Evolutionary conservation across 2,888 invertebrate genomes (phyloP).

Genomic region (Plusia festucae): DNA sequence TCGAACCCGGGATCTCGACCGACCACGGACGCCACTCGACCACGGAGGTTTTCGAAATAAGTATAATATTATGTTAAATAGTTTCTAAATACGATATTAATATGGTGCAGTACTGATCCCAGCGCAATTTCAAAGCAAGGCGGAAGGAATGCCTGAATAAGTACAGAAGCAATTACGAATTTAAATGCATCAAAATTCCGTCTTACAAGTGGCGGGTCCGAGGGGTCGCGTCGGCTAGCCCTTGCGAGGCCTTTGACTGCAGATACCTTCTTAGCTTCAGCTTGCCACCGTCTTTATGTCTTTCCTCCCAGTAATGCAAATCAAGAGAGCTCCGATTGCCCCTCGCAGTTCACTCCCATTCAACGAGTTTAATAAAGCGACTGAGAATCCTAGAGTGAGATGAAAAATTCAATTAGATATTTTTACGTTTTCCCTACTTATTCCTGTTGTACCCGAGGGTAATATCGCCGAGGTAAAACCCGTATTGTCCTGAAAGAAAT

Average conservation of each 20-base stretch:
- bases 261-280: constrained; percentile 61
- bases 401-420: constrained; percentile 84
- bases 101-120: not conserved
- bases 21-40: too few species aligned
- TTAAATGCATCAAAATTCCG: constrained; percentile 34
- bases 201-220: constrained; percentile 27
- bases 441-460: constrained; percentile 67
- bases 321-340: constrained; percentile 75
- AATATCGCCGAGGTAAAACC: constrained; percentile 68
- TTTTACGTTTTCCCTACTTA: constrained; percentile 70
- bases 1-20: too few species aligned
- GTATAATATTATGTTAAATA: too few species aligned
- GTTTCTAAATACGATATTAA: not conserved
- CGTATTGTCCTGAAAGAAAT: constrained; percentile 68
- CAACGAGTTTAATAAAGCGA: constrained; percentile 78
- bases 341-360: constrained; percentile 68
- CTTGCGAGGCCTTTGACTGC: constrained; percentile 65
- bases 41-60: too few species aligned
- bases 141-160: not conserved
- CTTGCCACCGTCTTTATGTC: constrained; percentile 70
- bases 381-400: constrained; percentile 70
- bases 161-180: constrained; percentile 9
- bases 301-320: constrained; percentile 75
- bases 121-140: not conserved
- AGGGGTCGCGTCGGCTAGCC: constrained; percentile 30